Base-by-base conservation (phyloP, 2,797 vertebrate species). In the Tauraco hartlaubi region DNA sequence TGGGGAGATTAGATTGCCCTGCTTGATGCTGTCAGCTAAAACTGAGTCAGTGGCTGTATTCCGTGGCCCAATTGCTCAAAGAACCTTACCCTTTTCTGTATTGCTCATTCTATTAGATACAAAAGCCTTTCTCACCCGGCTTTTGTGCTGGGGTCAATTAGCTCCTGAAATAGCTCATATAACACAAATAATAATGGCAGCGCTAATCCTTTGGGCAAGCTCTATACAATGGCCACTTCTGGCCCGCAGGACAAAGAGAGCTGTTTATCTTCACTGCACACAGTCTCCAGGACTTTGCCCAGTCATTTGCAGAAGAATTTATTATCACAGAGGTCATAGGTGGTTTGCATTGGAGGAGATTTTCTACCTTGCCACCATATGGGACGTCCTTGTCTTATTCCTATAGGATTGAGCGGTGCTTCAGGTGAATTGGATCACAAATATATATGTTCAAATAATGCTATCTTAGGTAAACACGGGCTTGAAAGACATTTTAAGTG, bases 131-230 rank as follows among this genome's bases (percentile, higher is more conserved):
- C 92, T 97, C 92, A 96, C 92, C 93, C 78, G 16, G 71, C 96
- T 97, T 96, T 97, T 97, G 80, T 96, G 83, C 68, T 23, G 64
- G 56, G 95, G 96, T 97, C 97, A 96, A 95, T 94, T 96, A 97
- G 85, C 88, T 93, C 95, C 95, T 96, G 96, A 97, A 98, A 97
- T 96, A 97, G 94, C 94, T 97, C 81, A 89, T 97, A 96, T 95
- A 96, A 94, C 87, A 95, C 84, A 95, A 90, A 92, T 94, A 96
- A 93, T 77, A 95, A 92, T 92, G 94, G 93, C 94, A 96, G 61
- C 2, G 33, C 96, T 96, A 93, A 96, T 97, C 92, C 93, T 94
- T 85, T 92, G 96, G 96, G 91, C 93, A 96, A 88, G 88, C 90
- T 93, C 77, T 64, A 7, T 35, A 94, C 93, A 92, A 76, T 95